phyloP scores from a whole-genome alignment of 2,888 invertebrate genomes.

The Carcina quercana region DNA sequence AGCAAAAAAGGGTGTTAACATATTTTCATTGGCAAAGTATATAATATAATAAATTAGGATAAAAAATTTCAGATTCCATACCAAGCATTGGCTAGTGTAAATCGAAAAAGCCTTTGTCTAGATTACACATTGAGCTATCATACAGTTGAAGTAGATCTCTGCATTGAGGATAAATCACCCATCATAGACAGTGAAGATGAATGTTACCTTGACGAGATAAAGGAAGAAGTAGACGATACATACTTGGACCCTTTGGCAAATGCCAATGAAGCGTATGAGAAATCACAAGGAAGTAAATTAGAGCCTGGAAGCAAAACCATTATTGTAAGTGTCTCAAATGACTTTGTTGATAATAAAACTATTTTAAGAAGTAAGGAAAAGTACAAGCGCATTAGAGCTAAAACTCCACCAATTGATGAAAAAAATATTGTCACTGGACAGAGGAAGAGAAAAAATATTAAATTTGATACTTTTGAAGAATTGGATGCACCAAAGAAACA shows the following conservation, averaged over 20 bases:
- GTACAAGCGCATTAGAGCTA: not conserved
- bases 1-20: not conserved
- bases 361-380: not conserved
- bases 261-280: not conserved
- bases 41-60: not conserved
- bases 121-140: not conserved
- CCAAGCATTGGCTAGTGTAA: not conserved
- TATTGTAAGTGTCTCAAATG: not conserved
- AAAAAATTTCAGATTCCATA: not conserved
- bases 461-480: not conserved
- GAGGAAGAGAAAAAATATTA: not conserved
- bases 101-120: not conserved
- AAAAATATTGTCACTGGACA: not conserved
- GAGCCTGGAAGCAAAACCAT: not conserved
- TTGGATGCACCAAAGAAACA: not conserved
- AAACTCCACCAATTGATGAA: not conserved
- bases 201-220: not conserved
- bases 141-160: not conserved
- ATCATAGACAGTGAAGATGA: not conserved
- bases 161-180: not conserved
- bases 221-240: not conserved
- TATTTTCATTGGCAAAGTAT: not conserved
- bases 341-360: not conserved
- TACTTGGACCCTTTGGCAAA: not conserved
- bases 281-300: not conserved